Evolutionary conservation across 1,140 invertebrate species (phyloP).

Genomic region (Nasonia longicornis): DNA sequence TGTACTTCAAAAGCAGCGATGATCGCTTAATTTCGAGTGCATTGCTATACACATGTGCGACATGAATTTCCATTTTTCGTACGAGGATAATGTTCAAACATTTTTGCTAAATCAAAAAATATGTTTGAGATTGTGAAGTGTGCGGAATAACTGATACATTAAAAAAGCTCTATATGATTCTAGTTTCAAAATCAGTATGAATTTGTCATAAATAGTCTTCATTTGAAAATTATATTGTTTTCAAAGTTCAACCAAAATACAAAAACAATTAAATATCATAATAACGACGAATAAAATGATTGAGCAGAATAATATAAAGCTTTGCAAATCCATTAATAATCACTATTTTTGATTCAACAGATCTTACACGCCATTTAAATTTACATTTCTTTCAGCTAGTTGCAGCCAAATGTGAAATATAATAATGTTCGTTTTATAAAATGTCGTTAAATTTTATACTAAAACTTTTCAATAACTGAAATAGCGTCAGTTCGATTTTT

Average conservation of each 20-base stretch:
- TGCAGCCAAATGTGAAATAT: neutral
- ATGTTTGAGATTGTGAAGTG: neutral
- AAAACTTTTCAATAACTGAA: neutral
- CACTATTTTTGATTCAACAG: conserved; percentile 16
- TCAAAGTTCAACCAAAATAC: neutral
- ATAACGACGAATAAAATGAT: neutral
- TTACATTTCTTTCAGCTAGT: conserved; percentile 32
- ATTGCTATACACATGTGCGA: conserved; percentile 1
- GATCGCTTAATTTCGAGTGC: conserved; percentile 3
- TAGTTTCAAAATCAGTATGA: neutral
- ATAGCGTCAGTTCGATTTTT: neutral
- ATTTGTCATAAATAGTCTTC: neutral
- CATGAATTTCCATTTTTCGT: neutral
- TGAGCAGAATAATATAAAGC: conserved; percentile 50
- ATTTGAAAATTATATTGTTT: neutral
- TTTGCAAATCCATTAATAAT: conserved; percentile 18
- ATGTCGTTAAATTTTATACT: conserved; percentile 30
- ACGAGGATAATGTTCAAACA: conserved; percentile 15
- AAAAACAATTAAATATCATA: neutral
- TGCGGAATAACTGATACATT: neutral
- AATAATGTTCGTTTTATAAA: neutral
- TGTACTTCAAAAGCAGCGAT: conserved; percentile 1
- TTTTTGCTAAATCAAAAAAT: neutral
- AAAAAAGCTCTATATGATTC: conserved; percentile 13
- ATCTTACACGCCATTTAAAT: conserved; percentile 16